Evolutionary conservation across 2,797 vertebrate genomes (phyloP), one percentile per base, ranked within the genome.

Genomic region (Ataeniobius toweri): DNA sequence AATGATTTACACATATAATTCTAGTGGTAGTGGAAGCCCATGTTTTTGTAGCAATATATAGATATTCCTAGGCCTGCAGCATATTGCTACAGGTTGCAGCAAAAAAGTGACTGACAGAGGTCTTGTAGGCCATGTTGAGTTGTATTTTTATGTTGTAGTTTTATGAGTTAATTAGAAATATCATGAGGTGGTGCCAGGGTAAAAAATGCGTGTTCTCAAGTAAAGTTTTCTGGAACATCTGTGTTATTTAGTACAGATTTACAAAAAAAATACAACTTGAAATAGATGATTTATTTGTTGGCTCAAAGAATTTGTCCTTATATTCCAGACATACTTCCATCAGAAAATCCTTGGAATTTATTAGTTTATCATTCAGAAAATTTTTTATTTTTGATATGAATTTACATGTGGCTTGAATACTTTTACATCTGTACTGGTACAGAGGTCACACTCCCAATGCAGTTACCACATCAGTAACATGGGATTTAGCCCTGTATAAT

Each of bases 241-340:
- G 14, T 0, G 13, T 48, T 48, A 5, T n/a, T 46, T 44, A 70
- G 41, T 1, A 2, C 36, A 20, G 2, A 26, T 26, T 70, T 26
- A 70, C n/a, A 48, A 31, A 39, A 63, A 14, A 0, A 53, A 51
- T 9, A 22, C 18, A 26, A 10, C 50, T 55, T 55, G 50, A 28
- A 53, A 53, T 5, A 36, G 31, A 36, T 39, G 51, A 56, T 56
- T 24, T 0, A n/a, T 3, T 16, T 41, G 9, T 65, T 50, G n/a
- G 46, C 63, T 48, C 5, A 22, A 31, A 12, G 10, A 36, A 22
- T 39, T 75, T 68, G n/a, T 28, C 50, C 7, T 1, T 59, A 31
- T 83, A 69, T 72, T 9, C 76, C 61, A 74, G 7, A n/a, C 4
- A 67, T 20, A 70, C 3, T 53, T 51, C 48, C 36, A 56, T 24